Evolutionary conservation across 2,113 vertebrate genomes (phyloP), one percentile per base, ranked within the genome.

Genomic region (Thunnus thynnus): DNA sequence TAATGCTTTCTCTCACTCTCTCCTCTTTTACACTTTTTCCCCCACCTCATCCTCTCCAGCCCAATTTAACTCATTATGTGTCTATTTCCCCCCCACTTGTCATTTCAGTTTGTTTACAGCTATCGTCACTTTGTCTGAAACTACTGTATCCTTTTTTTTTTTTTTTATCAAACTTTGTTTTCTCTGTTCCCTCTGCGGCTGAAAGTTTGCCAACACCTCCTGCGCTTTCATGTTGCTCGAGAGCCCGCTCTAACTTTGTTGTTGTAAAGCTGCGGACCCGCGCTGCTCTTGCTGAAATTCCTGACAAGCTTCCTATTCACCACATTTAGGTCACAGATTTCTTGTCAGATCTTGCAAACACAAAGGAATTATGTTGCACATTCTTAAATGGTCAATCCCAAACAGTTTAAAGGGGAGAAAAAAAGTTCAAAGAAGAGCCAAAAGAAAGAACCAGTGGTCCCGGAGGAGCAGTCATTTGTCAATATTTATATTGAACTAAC

Each of bases 141-240:
- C 16, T 54, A 32, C 51, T 14, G 11, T 70, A 32, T 12, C 3
- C 6, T 16, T 17, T 50, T 56, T 56, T 41, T 12, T 2, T 4
- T 16, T 17, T 50, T 56, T 56, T 41, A 16, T 72, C 51, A 52
- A 41, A 62, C 57, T 47, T 75, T 57, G 13, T 69, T 82, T 62
- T 72, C 69, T 50, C 13, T 57, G 57, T 78, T 70, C 25, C 55
- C 60, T 56, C 46, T 65, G 46, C 32, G 70, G 47, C 68, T 78
- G 61, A 51, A 76, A 16, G 20, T 78, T 27, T 48, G 41, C 57
- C 67, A 88, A 71, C 44, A 27, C 25, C 16, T 77, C 52, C 63
- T 56, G 16, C 50, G 78, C 78, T 85, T 75, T 75, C 44, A 56
- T 80, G 73, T 83, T 32, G 47, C 68, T 60, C 25, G 48, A 78